A percentile compares a stretch with the other conserved stretches of the same genome.
These are phyloP conservation scores for Leptobrachium leishanense DNA, from an alignment of 2,113 vertebrate genomes.

Conservation along the genomic window DNA sequence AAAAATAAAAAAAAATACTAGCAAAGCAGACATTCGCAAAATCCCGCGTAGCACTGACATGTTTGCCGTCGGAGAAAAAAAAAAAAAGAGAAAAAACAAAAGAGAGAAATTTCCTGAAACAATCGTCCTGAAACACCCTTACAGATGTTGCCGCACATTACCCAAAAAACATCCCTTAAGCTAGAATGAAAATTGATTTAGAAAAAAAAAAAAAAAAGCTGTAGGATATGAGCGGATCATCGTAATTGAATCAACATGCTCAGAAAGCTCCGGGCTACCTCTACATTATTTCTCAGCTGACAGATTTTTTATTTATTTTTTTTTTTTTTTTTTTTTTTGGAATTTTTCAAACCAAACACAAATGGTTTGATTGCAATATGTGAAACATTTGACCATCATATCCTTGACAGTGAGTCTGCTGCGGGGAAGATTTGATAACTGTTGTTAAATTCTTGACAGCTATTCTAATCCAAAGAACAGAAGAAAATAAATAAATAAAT, in stretches of 20 bases:
- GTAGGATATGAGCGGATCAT: conserved; percentile 70
- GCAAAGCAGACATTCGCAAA: too few relatives aligned
- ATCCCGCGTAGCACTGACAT: conserved; percentile 27
- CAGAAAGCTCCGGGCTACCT: conserved; percentile 64
- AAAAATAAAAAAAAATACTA: not conserved
- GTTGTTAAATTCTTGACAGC: conserved; percentile 68
- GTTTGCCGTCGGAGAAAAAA: conserved; percentile 41
- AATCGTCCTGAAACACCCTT: conserved; percentile 58
- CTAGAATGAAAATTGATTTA: conserved; percentile 73
- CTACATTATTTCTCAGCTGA: conserved; percentile 68
- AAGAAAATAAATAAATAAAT: conserved; percentile 2
- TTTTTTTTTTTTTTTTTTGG: conserved; percentile 57
- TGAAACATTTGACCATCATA: conserved; percentile 69
- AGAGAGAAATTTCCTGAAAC: conserved; percentile 64
- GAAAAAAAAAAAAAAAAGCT: conserved; percentile 52
- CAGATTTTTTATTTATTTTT: conserved; percentile 50
- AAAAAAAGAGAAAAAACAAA: conserved; percentile 13
- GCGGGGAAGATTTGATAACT: conserved; percentile 68
- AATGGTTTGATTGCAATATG: conserved; percentile 67
- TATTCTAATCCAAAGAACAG: conserved; percentile 59
- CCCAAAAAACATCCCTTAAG: conserved; percentile 58
- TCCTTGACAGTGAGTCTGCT: conserved; percentile 62
- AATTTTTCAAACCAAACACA: conserved; percentile 68
- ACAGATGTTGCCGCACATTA: conserved; percentile 66
- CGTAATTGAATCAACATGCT: conserved; percentile 72